These are phyloP conservation scores for Silurus lanzhouensis DNA, from an alignment of 2,797 vertebrate species.

Conservation along the genomic window DNA sequence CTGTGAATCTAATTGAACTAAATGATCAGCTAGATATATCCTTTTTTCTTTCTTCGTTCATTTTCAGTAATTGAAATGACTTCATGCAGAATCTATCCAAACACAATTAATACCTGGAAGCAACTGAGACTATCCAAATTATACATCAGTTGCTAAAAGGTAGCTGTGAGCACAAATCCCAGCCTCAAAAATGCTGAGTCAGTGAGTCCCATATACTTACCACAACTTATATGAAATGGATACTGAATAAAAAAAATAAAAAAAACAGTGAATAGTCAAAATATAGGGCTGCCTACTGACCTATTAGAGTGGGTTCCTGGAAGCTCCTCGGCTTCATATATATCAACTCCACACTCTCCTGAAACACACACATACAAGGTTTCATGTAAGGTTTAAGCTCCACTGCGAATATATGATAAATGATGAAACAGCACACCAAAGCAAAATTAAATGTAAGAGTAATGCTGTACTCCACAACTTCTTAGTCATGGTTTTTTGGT, in stretches of 20 bases:
- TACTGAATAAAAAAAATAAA: not conserved
- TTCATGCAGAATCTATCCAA: no score
- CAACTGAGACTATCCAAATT: no score
- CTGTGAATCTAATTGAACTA: no score
- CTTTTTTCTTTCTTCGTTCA: no score
- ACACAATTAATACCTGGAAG: no score
- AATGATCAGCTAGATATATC: no score
- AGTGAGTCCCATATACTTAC: not conserved
- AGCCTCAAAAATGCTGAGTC: no score
- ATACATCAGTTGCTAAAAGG: no score
- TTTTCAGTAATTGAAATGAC: no score
- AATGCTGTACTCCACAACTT: not conserved
- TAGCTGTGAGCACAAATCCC: no score
- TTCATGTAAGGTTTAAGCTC: not conserved
- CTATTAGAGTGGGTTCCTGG: constrained; percentile 70
- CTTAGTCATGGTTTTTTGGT: not conserved
- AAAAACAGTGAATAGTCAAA: not conserved
- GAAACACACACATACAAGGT: constrained; percentile 37
- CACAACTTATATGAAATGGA: not conserved
- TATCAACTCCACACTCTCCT: constrained; percentile 68
- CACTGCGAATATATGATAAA: no score
- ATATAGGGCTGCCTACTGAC: constrained; percentile 56
- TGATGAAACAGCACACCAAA: constrained; percentile 59
- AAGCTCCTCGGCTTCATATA: constrained; percentile 25
- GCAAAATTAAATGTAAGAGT: not conserved